phyloP scores from a whole-genome alignment of 37 sponge, comb jelly and placozoan genomes.

The Diacarnus erythraeanus region DNA sequence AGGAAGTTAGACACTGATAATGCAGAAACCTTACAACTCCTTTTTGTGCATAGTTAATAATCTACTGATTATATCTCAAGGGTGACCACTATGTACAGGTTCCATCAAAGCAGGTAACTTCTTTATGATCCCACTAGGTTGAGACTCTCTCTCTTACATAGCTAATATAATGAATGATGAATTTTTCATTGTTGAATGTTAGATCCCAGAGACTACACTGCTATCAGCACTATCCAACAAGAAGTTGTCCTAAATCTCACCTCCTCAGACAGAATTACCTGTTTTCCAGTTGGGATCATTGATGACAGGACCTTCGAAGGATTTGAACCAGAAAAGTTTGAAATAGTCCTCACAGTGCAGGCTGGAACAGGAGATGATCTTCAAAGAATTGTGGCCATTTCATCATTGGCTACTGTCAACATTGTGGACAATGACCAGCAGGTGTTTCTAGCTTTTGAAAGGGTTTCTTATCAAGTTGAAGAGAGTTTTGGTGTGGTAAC shows the following conservation, averaged over 20 bases:
- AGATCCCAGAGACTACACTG: neutral
- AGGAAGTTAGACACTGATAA: too few species aligned
- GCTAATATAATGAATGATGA: too few species aligned
- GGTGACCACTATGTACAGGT: too few species aligned
- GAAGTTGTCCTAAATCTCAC: neutral
- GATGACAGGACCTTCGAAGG: conserved; percentile 5
- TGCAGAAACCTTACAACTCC: too few species aligned
- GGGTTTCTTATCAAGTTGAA: neutral
- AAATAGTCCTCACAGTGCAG: neutral
- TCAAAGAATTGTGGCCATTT: neutral
- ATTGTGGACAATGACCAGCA: neutral
- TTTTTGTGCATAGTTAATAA: too few species aligned
- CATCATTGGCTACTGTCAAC: conserved; percentile 1
- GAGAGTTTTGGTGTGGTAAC: conserved; percentile 10
- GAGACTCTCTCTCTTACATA: too few species aligned
- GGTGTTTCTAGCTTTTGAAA: neutral
- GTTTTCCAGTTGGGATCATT: neutral
- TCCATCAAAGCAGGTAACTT: too few species aligned
- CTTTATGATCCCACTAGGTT: too few species aligned
- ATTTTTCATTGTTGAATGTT: too few species aligned
- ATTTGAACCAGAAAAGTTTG: neutral
- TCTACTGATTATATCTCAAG: too few species aligned
- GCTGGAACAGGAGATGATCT: neutral
- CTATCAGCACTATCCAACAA: neutral
- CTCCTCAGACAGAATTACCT: neutral